Base-by-base conservation (phyloP, 2,113 vertebrate species). In the Tachycineta bicolor region DNA sequence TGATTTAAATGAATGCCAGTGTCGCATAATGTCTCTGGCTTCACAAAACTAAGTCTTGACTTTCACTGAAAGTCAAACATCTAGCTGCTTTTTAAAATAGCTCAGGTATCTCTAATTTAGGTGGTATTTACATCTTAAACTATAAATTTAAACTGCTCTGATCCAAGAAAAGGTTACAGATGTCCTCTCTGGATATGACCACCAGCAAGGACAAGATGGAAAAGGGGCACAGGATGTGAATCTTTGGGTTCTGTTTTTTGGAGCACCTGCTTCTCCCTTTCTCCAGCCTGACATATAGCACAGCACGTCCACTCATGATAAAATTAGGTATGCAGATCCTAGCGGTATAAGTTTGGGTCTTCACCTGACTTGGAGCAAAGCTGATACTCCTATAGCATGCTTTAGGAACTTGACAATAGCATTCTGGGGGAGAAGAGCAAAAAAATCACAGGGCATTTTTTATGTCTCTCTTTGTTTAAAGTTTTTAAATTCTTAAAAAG, bases 281-380 rank as follows among this genome's bases (percentile, higher is more conserved):
- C 17, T 53, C 16, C 29, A 49, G 19, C 11, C 7, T 62, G 18
- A 52, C 12, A 39, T 9, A 37, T 3, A 69, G 16, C 10, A 47
- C 46, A 52, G 47, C 1, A 2, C 11, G n/a, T 11, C 12, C 0
- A 1, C 5, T 53, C 18, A 10, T 14, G 13, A 44, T 47, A 24
- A 11, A 7, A 79, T 43, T 39, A 37, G 8, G 9, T 55, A 29
- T 63, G 34, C 11, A 83, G 13, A 16, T 79, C 3, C 17, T 79
- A 10, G 9, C 77, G 25, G 4, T 28, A 12, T 29, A 56, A 77
- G n/a, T n/a, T 34, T 34, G 39, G 20, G 12, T 17, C 33, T 84
- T 65, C 37, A 47, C 31, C 8, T 41, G 31, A 55, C n/a, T 83
- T 1, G 1, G 20, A 64, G 39, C 6, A 76, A 55, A 9, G 23